Evolutionary conservation across 2,797 vertebrate genomes (phyloP), one percentile per base, ranked within the genome.

Genomic region (Ctenopoma multispine): DNA sequence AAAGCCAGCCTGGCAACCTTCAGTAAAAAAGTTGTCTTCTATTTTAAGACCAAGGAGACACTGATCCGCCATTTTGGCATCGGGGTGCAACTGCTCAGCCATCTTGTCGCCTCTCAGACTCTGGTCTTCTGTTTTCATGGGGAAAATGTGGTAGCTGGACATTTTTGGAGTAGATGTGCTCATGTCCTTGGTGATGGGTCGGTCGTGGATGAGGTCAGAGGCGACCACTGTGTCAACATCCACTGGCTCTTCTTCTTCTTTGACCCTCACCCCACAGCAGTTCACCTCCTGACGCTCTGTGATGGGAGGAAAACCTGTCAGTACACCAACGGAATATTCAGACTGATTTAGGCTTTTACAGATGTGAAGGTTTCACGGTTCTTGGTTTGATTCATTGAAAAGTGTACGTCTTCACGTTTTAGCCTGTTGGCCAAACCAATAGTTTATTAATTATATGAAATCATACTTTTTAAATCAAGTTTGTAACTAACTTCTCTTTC

Each of bases 231-330:
- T 4, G 62, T 82, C 76, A 0, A 92, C 84, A 2, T 90, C 91
- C 81, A 91, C 55, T 0, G 87, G 82, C 63, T 91, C 91, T 17
- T 92, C 91, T 51, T 93, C 91, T 56, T 92, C 92, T 78, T 93
- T 93, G 72, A 93, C 69, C 64, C 78, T 74, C 27, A 90, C 62
- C 4, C 18, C 24, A 0, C 69, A 77, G 50, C 61, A 36, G 79
- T 40, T 86, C 23, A 86, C 83, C 21, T 91, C 87, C 64, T 90
- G 92, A 0, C 86, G 89, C 69, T 90, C 92, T 92, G 89, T 51
- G 63, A 84, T 66, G 62, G 75, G 36, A 38, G 34, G 67, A 4
- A 78, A 78, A 80, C 2, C 27, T 29, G 27, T 29, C 27, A n/a
- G n/a, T n/a, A n/a, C n/a, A n/a, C n/a, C n/a, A n/a, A n/a, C n/a